Conservation (phyloP, 2,888 invertebrate species). For the Amiota minor region DNA sequence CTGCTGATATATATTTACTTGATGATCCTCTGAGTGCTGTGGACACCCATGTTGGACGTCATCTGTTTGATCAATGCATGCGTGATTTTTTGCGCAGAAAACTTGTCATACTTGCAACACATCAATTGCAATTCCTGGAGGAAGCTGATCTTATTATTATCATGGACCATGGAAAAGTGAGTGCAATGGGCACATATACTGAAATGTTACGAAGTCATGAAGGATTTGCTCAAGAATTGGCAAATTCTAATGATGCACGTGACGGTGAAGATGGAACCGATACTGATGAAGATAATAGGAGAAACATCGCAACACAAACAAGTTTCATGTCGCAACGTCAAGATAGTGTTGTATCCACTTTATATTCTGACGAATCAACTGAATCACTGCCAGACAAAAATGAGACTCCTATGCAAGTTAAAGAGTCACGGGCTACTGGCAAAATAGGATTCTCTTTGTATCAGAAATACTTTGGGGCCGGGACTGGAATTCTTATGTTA, state of each 20-base stretch:
- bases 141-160: conserved; percentile 77
- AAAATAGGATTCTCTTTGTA: conserved; percentile 78
- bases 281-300: conserved; percentile 24
- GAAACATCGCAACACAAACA: conserved; percentile 42
- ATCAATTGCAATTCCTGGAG: conserved; percentile 86
- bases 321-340: conserved; percentile 63
- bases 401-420: conserved; percentile 68
- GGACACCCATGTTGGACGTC: conserved; percentile 90
- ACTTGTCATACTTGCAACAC: conserved; percentile 85
- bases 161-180: conserved; percentile 70
- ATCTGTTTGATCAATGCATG: conserved; percentile 83
- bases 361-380: background rate
- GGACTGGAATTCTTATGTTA: conserved; percentile 79
- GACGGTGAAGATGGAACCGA: conserved; percentile 39
- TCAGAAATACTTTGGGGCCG: conserved; percentile 80
- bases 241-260: conserved; percentile 73
- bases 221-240: conserved; percentile 84
- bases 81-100: conserved; percentile 76
- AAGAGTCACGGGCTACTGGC: conserved; percentile 78
- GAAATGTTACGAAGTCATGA: conserved; percentile 82
- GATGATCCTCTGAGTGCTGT: conserved; percentile 95
- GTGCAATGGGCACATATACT: conserved; percentile 79
- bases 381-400: conserved; percentile 60
- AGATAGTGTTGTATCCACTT: conserved; percentile 70
- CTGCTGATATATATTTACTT: conserved; percentile 88